Evolutionary conservation across 1,140 invertebrate species (phyloP).

Genomic region (Himalopsyche phryganea): DNA sequence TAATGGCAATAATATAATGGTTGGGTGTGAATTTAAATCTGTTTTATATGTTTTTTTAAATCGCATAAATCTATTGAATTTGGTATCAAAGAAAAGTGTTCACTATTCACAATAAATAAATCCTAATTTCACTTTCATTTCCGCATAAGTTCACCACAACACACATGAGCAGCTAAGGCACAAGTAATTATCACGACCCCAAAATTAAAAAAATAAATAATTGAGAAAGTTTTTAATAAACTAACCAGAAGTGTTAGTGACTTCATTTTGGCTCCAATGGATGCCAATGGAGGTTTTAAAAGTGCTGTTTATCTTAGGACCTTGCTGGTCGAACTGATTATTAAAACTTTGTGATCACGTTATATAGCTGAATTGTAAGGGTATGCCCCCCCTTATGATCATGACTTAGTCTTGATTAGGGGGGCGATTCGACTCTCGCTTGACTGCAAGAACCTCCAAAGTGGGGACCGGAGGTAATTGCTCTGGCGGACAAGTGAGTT

Average conservation of each 20-base stretch:
- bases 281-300: not conserved
- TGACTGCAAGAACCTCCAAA: no score
- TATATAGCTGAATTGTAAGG: conserved; percentile 14
- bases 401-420: no score
- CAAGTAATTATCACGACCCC: not conserved
- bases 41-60: no score
- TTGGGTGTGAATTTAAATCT: no score
- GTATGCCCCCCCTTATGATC: not conserved
- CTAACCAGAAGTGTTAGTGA: conserved; percentile 23
- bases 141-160: conserved; percentile 1
- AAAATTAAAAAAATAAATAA: not conserved
- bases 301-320: conserved; percentile 10
- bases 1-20: no score
- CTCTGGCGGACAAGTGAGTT: no score
- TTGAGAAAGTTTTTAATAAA: conserved; percentile 1
- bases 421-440: no score
- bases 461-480: no score
- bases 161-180: not conserved
- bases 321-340: conserved; percentile 15
- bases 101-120: conserved; percentile 2
- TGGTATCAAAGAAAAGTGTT: not conserved
- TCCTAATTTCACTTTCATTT: not conserved
- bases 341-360: not conserved
- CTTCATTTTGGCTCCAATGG: conserved; percentile 26
- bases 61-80: not conserved